These are phyloP conservation scores for Percopsis transmontana DNA, from an alignment of 2,113 vertebrate genomes.

Conservation along the genomic window DNA sequence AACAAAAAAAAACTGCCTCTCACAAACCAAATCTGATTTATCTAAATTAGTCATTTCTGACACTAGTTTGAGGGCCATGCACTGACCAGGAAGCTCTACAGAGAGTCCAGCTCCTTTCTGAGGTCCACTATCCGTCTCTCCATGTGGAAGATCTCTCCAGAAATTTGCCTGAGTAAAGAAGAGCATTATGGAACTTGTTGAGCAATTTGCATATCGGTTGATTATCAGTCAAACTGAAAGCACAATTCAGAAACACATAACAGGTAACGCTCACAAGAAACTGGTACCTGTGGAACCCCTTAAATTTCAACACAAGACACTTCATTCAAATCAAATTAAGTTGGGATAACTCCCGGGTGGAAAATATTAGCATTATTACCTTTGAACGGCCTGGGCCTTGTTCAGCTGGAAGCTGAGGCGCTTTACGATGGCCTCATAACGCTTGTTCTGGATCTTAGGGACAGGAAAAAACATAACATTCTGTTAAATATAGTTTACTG, in stretches of 20 bases:
- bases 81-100: conserved; percentile 6
- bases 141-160: conserved; percentile 60
- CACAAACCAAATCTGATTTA: not conserved
- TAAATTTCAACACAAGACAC: too few relatives aligned
- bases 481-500: not conserved
- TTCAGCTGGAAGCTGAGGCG: conserved; percentile 71
- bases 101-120: conserved; percentile 47
- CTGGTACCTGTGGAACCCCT: not conserved
- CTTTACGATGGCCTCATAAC: conserved; percentile 71
- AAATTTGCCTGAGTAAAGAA: conserved; percentile 50
- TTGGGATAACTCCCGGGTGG: too few relatives aligned
- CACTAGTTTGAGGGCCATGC: not conserved
- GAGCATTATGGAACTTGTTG: not conserved
- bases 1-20: not conserved
- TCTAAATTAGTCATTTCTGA: not conserved
- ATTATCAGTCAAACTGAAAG: not conserved
- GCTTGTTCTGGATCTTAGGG: conserved; percentile 71
- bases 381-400: conserved; percentile 62
- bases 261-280: not conserved
- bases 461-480: conserved; percentile 6
- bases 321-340: too few relatives aligned
- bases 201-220: not conserved
- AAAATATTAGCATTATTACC: conserved; percentile 27
- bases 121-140: conserved; percentile 64
- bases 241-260: not conserved